Conservation (phyloP, 2,888 invertebrate species). For the Amiota minor region DNA sequence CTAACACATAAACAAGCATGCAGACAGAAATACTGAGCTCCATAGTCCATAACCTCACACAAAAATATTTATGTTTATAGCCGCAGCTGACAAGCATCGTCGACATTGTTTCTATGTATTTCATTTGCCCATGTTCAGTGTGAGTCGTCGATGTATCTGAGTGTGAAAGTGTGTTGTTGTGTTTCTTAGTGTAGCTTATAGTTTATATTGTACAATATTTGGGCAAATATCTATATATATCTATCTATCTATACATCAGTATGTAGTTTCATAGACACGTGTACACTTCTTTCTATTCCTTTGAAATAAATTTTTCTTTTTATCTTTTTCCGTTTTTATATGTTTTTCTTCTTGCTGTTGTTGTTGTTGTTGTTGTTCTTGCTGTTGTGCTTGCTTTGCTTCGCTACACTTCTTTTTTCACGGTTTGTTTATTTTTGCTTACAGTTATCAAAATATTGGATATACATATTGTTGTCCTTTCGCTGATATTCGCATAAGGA, state of each 20-base stretch:
- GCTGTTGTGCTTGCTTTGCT: neutral
- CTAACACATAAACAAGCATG: no score
- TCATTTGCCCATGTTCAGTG: neutral
- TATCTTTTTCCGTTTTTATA: neutral
- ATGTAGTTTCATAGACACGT: no score
- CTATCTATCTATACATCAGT: neutral
- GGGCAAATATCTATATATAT: neutral
- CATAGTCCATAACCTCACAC: no score
- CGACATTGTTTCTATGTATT: slow-evolving; percentile 13
- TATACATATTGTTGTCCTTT: slow-evolving; percentile 49
- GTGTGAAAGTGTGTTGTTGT: no score
- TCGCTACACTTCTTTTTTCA: slow-evolving; percentile 42
- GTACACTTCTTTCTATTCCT: no score
- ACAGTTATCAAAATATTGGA: slow-evolving; percentile 66
- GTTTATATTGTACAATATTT: neutral
- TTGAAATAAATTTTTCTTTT: no score
- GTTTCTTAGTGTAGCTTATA: neutral
- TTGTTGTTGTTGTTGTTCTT: slow-evolving; percentile 39
- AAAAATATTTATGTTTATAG: no score
- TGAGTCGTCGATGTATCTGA: neutral
- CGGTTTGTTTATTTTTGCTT: slow-evolving; percentile 66
- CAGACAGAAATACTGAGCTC: no score
- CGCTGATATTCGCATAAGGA: slow-evolving; percentile 54
- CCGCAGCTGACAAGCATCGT: neutral
- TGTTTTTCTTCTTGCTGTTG: neutral